A percentile compares a stretch with the other conserved stretches of the same genome.
These are phyloP conservation scores for Phengaris arion DNA, from an alignment of 2,888 invertebrate genomes.

Conservation along the genomic window DNA sequence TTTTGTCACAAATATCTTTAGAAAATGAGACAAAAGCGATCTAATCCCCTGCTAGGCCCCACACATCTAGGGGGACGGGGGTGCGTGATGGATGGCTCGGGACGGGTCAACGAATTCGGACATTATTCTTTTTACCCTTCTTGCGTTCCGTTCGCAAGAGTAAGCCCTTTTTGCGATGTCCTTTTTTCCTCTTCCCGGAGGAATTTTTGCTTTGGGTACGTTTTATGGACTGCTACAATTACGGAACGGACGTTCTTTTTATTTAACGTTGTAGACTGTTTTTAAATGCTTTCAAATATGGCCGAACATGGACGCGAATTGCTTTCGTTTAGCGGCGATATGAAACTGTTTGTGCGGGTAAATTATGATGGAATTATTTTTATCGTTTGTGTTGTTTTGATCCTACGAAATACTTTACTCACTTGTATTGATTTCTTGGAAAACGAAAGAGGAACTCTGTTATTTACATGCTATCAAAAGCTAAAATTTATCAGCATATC, in stretches of 20 bases:
- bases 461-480: not conserved
- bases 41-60: constrained; percentile 69
- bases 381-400: not conserved
- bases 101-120: constrained; percentile 81
- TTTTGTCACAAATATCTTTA: constrained; percentile 37
- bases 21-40: constrained; percentile 45
- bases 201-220: constrained; percentile 61
- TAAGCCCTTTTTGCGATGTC: constrained; percentile 78
- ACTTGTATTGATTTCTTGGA: not conserved
- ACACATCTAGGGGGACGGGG: constrained; percentile 69
- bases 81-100: constrained; percentile 79
- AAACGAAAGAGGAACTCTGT: not conserved
- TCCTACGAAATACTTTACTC: not conserved
- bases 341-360: not conserved
- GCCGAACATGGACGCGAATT: constrained; percentile 12
- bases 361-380: constrained; percentile 9
- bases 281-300: constrained; percentile 21
- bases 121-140: constrained; percentile 81
- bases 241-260: constrained; percentile 74
- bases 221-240: constrained; percentile 78
- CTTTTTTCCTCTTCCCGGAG: constrained; percentile 57
- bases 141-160: constrained; percentile 75
- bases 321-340: constrained; percentile 30
- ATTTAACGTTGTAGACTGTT: constrained; percentile 59
- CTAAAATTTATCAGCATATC: not conserved